A percentile compares a stretch with the other conserved stretches of the same genome.
Conservation (phyloP, 2,888 invertebrate species). For the Hipparchia semele region DNA sequence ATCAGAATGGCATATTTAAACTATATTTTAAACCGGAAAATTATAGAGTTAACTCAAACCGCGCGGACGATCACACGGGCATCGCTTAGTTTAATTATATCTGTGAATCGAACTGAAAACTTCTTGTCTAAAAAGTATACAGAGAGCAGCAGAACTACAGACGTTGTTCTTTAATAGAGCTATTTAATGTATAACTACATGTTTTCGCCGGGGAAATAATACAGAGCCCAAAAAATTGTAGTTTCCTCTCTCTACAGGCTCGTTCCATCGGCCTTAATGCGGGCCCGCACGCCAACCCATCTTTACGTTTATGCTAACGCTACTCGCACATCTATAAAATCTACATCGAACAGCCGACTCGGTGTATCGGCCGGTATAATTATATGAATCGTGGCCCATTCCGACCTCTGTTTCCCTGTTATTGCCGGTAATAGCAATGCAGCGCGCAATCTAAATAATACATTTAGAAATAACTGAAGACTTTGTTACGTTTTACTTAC, state of each 20-base stretch:
- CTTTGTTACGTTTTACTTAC: background rate
- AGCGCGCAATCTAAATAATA: background rate
- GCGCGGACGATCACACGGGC: too few relatives aligned
- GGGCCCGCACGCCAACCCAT: background rate
- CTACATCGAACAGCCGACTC: background rate
- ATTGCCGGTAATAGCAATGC: background rate
- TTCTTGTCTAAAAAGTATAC: too few relatives aligned
- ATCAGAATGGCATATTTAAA: too few relatives aligned
- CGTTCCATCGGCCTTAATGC: conserved; percentile 4
- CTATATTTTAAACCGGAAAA: too few relatives aligned
- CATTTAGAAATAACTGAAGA: background rate
- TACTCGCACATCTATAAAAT: background rate
- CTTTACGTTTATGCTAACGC: background rate
- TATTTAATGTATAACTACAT: background rate
- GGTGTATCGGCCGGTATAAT: background rate
- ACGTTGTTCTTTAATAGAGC: background rate
- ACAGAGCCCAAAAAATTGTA: background rate
- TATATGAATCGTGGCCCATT: conserved; percentile 4
- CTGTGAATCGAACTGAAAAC: too few relatives aligned
- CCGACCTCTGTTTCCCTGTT: background rate
- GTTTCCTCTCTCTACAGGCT: background rate
- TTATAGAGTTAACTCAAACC: too few relatives aligned
- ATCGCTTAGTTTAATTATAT: too few relatives aligned
- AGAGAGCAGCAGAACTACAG: too few relatives aligned
- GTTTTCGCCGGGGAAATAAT: background rate